Conservation (phyloP, 53 echinoderm and acorn worm genomes). For the Paracentrotus lividus region DNA sequence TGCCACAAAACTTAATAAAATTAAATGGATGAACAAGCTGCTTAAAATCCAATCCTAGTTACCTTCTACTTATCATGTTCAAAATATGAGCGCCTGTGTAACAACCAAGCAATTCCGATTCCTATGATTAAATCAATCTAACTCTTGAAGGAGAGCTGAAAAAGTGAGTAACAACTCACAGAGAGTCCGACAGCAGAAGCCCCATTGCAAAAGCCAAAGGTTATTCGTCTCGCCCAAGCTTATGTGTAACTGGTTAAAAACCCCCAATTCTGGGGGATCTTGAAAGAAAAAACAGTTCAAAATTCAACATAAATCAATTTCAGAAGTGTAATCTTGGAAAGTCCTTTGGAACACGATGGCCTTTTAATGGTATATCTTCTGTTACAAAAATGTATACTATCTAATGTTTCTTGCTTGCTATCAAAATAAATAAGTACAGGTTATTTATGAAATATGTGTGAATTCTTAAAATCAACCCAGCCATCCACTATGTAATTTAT, state of each 20-base stretch:
- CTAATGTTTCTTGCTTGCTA: too few species aligned
- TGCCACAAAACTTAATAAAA: neutral
- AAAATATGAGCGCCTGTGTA: neutral
- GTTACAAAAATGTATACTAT: too few species aligned
- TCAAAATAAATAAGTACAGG: too few species aligned
- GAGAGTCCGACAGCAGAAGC: conserved; percentile 75
- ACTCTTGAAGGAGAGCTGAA: conserved; percentile 70
- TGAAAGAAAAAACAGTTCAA: too few species aligned
- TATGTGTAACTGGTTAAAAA: conserved; percentile 85
- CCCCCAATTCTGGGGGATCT: too few species aligned
- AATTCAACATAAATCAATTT: too few species aligned
- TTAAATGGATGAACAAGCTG: neutral
- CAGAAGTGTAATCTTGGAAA: too few species aligned
- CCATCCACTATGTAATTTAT: too few species aligned
- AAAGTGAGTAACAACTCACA: conserved; percentile 83
- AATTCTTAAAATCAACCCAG: too few species aligned
- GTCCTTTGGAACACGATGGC: too few species aligned
- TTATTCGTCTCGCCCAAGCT: conserved; percentile 82
- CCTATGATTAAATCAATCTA: conserved; percentile 31
- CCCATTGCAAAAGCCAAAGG: conserved; percentile 75
- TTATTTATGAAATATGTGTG: too few species aligned
- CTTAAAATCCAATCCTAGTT: neutral
- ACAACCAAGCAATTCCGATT: neutral
- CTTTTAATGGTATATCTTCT: too few species aligned
- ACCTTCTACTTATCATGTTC: neutral